A percentile compares a stretch with the other conserved stretches of the same genome.
These are phyloP conservation scores for Urechis unicinctus DNA, from an alignment of 2,888 invertebrate genomes.

Conservation along the genomic window DNA sequence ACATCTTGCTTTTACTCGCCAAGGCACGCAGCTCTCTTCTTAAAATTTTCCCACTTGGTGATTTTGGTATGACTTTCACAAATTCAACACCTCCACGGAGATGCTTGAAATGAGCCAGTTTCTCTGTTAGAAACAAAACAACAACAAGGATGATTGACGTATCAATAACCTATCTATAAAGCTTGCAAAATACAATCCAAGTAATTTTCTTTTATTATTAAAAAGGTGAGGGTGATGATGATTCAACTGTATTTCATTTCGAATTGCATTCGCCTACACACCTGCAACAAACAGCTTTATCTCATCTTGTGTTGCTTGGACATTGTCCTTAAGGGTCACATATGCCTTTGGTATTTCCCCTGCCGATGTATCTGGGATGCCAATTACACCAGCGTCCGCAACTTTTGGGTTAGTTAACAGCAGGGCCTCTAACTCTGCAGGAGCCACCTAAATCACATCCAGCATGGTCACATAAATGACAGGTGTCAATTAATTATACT, in stretches of 20 bases:
- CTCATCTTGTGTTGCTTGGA: constrained; percentile 54
- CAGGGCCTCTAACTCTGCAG: constrained; percentile 76
- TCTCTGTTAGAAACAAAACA: neutral
- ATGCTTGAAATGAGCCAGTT: neutral
- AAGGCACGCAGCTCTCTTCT: neutral
- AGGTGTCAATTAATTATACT: no score
- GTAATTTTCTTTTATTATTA: no score
- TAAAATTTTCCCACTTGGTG: neutral
- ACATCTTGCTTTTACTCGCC: neutral
- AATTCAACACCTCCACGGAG: neutral
- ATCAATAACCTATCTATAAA: no score
- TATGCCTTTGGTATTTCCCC: constrained; percentile 74
- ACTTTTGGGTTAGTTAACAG: constrained; percentile 65
- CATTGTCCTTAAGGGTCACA: constrained; percentile 56
- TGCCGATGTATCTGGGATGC: constrained; percentile 52
- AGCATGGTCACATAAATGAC: no score
- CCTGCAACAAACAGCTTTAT: constrained; percentile 8
- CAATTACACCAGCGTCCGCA: constrained; percentile 73
- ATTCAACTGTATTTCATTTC: no score
- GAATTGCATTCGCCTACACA: neutral
- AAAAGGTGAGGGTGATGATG: no score
- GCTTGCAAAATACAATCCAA: no score
- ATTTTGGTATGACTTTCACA: neutral
- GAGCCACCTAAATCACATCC: constrained; percentile 62
- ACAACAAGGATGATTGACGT: neutral